Evolutionary conservation across 2,113 vertebrate species (phyloP).

Genomic region (Oncorhynchus kisutch): DNA sequence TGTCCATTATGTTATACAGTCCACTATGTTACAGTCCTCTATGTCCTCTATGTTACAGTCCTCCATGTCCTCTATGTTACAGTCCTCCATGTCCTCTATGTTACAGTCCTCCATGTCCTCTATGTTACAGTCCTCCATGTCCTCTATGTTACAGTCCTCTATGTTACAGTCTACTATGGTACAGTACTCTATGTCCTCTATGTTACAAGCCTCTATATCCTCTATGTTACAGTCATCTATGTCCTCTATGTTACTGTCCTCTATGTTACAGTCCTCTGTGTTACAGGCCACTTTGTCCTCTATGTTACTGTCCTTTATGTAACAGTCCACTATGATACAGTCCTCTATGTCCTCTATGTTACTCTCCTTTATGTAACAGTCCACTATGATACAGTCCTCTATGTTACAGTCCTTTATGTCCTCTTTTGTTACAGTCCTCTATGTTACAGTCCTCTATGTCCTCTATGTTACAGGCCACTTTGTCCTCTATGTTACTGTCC

Average conservation of each 20-base stretch:
- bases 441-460: constrained; percentile 38
- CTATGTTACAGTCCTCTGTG: too few relatives aligned
- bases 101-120: too few relatives aligned
- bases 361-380: too few relatives aligned
- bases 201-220: background rate
- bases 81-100: too few relatives aligned
- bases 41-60: too few relatives aligned
- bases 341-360: too few relatives aligned
- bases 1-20: too few relatives aligned
- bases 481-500: constrained; percentile 49
- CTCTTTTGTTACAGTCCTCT: constrained; percentile 39
- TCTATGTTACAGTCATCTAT: constrained; percentile 58
- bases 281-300: too few relatives aligned
- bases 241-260: background rate
- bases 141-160: constrained; percentile 35
- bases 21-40: constrained; percentile 53
- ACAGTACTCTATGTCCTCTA: constrained; percentile 17
- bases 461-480: constrained; percentile 56
- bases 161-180: constrained; percentile 45
- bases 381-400: constrained; percentile 15
- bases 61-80: too few relatives aligned
- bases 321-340: too few relatives aligned
- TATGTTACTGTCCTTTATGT: too few relatives aligned
- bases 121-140: too few relatives aligned
- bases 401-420: constrained; percentile 57